phyloP scores from a whole-genome alignment of 2,888 invertebrate species.

The Deroplatys truncata region DNA sequence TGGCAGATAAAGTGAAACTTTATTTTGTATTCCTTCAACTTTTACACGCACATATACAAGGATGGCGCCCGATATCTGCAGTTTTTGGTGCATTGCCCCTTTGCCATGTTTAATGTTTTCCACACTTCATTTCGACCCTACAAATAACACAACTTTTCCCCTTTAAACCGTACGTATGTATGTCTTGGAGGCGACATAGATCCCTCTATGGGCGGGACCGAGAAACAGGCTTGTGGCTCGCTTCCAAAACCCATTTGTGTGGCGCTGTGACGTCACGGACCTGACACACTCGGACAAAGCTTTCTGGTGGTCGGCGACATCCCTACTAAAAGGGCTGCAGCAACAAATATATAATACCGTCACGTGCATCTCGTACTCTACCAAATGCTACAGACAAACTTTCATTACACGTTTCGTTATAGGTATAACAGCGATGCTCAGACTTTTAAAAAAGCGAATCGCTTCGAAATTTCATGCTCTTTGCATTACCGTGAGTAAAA shows the following conservation, averaged over 20 bases:
- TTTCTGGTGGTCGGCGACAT: neutral
- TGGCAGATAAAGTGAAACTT: too few relatives aligned
- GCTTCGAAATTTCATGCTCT: too few relatives aligned
- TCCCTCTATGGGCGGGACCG: neutral
- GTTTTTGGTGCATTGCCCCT: neutral
- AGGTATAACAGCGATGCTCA: too few relatives aligned
- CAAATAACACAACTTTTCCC: neutral
- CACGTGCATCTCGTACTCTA: too few relatives aligned
- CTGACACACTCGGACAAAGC: too few relatives aligned
- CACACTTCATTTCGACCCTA: neutral
- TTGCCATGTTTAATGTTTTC: neutral
- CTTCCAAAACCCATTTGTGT: neutral
- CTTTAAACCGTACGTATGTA: neutral
- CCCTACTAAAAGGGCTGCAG: neutral
- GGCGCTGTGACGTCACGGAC: neutral
- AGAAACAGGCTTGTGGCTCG: neutral
- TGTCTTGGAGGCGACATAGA: neutral
- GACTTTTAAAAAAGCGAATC: too few relatives aligned
- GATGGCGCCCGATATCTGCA: neutral
- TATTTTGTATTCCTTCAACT: too few relatives aligned
- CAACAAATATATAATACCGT: neutral
- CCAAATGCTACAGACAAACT: too few relatives aligned
- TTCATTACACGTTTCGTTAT: too few relatives aligned
- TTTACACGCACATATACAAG: too few relatives aligned
- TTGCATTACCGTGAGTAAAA: too few relatives aligned